phyloP scores from a whole-genome alignment of 2,113 vertebrate species.

The Phrynocephalus versicolor region DNA sequence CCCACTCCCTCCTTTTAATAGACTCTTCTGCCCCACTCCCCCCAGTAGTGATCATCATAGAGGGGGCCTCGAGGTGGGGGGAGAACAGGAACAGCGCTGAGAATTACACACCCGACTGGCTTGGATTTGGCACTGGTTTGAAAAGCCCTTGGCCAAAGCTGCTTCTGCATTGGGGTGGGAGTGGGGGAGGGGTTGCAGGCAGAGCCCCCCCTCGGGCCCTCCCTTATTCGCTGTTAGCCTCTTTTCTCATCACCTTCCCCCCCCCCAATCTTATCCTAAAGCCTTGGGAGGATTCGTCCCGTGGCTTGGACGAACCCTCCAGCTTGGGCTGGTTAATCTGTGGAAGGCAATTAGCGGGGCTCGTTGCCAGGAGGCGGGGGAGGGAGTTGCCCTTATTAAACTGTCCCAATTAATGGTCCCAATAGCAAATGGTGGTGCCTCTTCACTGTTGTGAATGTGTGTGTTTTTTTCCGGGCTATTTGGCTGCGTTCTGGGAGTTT shows the following conservation, averaged over 20 bases:
- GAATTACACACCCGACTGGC: slow-evolving; percentile 51
- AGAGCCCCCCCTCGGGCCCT: neutral
- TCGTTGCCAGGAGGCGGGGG: neutral
- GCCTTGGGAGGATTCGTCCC: neutral
- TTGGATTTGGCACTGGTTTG: slow-evolving; percentile 53
- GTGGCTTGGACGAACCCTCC: neutral
- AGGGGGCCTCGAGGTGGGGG: slow-evolving; percentile 39
- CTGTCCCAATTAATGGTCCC: neutral
- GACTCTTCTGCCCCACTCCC: slow-evolving; percentile 54
- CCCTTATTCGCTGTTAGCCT: no score
- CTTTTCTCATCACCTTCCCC: no score
- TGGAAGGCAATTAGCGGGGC: neutral
- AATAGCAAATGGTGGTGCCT: no score
- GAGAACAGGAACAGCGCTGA: slow-evolving; percentile 48
- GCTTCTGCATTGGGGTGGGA: slow-evolving; percentile 53
- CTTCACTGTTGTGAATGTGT: no score
- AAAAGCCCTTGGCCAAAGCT: slow-evolving; percentile 36
- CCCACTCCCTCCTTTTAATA: slow-evolving; percentile 64
- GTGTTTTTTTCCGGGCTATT: no score
- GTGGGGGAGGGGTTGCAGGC: slow-evolving; percentile 6
- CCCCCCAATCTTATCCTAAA: neutral
- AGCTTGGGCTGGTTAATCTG: neutral
- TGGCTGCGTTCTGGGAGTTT: no score
- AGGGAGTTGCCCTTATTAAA: neutral
- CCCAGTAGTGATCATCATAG: slow-evolving; percentile 55